A percentile compares a stretch with the other conserved stretches of the same genome.
These are phyloP conservation scores for Hippopotamyrus pictus DNA, from an alignment of 2,797 vertebrate species.

Conservation along the genomic window DNA sequence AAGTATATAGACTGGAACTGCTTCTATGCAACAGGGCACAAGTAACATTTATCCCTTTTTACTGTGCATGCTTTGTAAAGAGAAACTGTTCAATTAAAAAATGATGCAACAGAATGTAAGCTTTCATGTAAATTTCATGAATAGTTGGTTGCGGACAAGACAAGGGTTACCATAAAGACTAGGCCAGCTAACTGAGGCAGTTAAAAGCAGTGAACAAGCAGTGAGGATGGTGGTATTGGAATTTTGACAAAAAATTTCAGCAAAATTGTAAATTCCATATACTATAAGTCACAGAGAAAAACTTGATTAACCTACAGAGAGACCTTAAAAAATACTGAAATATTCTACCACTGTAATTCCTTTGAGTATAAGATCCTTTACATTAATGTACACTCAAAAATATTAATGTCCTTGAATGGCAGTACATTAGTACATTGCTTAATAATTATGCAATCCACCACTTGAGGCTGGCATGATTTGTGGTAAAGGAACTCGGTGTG, in stretches of 20 bases:
- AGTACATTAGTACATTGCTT: neutral
- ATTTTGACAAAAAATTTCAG: neutral
- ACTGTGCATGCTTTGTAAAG: neutral
- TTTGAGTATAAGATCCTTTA: neutral
- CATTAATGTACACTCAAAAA: neutral
- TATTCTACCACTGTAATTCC: neutral
- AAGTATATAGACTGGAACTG: neutral
- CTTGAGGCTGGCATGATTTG: neutral
- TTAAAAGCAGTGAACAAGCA: neutral
- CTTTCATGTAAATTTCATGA: conserved; percentile 1
- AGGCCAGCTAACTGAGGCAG: neutral
- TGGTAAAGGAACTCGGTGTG: neutral
- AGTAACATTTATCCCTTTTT: neutral
- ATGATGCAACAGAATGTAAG: neutral
- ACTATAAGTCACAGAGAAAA: conserved; percentile 27
- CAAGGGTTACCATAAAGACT: neutral
- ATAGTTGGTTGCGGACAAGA: neutral
- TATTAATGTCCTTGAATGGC: neutral
- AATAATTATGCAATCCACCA: neutral
- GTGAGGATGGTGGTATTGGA: neutral
- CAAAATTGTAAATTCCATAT: neutral
- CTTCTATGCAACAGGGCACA: neutral
- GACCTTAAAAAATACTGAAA: conserved; percentile 20
- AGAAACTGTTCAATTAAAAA: neutral
- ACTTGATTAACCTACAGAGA: conserved; percentile 41